Evolutionary conservation across 2,113 vertebrate genomes (phyloP).

Genomic region (Pseudolaguvia tuberculata): DNA sequence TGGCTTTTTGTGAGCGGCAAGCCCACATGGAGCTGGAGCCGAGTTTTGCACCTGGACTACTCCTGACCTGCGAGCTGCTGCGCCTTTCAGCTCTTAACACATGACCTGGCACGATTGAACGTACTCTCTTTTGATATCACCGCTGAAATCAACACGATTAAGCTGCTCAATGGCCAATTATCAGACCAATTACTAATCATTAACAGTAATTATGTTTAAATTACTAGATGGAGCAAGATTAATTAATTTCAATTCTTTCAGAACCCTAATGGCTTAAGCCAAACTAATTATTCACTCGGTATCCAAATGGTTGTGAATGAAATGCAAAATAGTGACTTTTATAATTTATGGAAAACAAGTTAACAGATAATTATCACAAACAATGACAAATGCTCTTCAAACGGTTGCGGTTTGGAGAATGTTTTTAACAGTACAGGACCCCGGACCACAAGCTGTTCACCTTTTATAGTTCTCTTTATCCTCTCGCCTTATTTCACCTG

Average conservation of each 20-base stretch:
- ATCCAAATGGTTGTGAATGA: constrained; percentile 23
- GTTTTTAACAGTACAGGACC: constrained; percentile 11
- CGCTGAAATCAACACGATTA: constrained; percentile 43
- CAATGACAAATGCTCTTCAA: constrained; percentile 23
- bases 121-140: constrained; percentile 41
- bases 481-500: constrained; percentile 13
- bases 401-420: constrained; percentile 6
- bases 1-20: constrained; percentile 44
- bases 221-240: constrained; percentile 36
- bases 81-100: constrained; percentile 49
- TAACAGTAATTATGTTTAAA: constrained; percentile 53
- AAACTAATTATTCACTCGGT: constrained; percentile 18
- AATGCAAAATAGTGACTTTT: constrained; percentile 31
- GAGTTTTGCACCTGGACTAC: constrained; percentile 48
- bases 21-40: constrained; percentile 35
- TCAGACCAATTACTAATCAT: constrained; percentile 50
- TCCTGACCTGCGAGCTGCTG: constrained; percentile 40
- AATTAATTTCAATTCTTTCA: constrained; percentile 46
- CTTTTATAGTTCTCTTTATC: constrained; percentile 23
- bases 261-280: constrained; percentile 27
- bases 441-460: constrained; percentile 22
- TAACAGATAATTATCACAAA: constrained; percentile 34
- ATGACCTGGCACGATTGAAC: constrained; percentile 33
- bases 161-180: constrained; percentile 50
- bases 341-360: constrained; percentile 17